Conservation (phyloP, 2,113 vertebrate species). For the Aviceda subcristata region DNA sequence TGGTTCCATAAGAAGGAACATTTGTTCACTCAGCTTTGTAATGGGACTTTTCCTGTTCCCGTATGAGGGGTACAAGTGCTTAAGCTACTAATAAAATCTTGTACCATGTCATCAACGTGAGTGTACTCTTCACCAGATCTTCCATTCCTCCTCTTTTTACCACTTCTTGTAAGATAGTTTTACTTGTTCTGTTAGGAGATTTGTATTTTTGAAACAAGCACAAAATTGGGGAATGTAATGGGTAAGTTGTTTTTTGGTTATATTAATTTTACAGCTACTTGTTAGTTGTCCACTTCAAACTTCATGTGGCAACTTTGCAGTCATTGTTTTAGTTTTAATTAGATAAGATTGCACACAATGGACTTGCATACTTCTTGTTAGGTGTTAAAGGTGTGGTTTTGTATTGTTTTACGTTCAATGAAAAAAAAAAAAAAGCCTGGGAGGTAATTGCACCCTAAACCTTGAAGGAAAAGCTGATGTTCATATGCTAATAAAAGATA, state of each 20-base stretch:
- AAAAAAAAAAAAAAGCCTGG: not conserved
- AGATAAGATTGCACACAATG: not conserved
- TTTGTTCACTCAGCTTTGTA: not conserved
- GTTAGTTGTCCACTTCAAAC: not conserved
- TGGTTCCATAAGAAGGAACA: not conserved
- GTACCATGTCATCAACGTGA: fast-evolving
- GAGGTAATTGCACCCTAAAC: not conserved
- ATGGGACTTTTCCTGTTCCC: not conserved
- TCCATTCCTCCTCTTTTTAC: not conserved
- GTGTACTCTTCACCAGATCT: not conserved
- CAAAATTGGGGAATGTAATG: not conserved
- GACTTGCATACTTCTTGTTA: not conserved
- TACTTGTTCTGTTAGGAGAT: not conserved
- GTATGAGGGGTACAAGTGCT: fast-evolving
- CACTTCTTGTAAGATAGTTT: not conserved
- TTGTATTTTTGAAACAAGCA: not conserved
- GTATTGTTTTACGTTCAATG: not conserved
- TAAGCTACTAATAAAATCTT: not conserved
- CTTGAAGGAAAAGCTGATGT: not conserved
- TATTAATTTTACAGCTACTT: not conserved
- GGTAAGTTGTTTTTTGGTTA: not conserved
- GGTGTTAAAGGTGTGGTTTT: not conserved
- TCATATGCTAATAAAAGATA: not conserved
- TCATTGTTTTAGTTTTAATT: not conserved
- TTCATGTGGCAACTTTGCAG: not conserved